Evolutionary conservation across 2,888 invertebrate species (phyloP).

Genomic region (Acrocyrtus sp.): DNA sequence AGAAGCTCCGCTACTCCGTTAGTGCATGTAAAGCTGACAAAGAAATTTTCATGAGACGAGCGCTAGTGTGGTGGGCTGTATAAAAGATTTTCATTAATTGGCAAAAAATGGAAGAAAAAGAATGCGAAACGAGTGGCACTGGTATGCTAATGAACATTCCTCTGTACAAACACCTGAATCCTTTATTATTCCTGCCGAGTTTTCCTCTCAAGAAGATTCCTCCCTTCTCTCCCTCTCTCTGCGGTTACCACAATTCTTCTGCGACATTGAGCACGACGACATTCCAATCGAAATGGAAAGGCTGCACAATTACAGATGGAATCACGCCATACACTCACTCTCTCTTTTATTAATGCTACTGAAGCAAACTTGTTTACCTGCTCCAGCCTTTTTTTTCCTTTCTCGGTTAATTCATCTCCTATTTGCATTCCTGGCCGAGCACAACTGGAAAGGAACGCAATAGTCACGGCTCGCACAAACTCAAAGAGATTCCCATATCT

Average conservation of each 20-base stretch:
- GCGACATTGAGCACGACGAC: conserved; percentile 49
- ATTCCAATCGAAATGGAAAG: conserved; percentile 20
- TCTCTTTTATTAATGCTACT: conserved; percentile 19
- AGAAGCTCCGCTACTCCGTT: no score
- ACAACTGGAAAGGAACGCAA: not conserved
- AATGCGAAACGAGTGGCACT: conserved; percentile 54
- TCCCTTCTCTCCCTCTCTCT: not conserved
- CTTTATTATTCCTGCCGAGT: conserved; percentile 9
- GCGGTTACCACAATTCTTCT: conserved; percentile 48
- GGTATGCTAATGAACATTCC: conserved; percentile 63
- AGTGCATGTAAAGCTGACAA: no score
- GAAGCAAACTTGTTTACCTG: not conserved
- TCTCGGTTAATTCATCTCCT: conserved; percentile 14
- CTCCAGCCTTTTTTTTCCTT: not conserved
- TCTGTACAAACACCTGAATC: conserved; percentile 59
- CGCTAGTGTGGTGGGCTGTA: no score
- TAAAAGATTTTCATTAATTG: conserved; percentile 61
- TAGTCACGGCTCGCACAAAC: no score
- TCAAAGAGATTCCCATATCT: not conserved
- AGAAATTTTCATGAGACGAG: no score
- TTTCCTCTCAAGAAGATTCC: not conserved
- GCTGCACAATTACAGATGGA: not conserved
- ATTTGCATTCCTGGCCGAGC: conserved; percentile 13
- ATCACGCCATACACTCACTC: conserved; percentile 26
- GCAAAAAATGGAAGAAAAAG: conserved; percentile 57